Conservation (phyloP, 2,113 vertebrate species). For the Pelusios castaneus region DNA sequence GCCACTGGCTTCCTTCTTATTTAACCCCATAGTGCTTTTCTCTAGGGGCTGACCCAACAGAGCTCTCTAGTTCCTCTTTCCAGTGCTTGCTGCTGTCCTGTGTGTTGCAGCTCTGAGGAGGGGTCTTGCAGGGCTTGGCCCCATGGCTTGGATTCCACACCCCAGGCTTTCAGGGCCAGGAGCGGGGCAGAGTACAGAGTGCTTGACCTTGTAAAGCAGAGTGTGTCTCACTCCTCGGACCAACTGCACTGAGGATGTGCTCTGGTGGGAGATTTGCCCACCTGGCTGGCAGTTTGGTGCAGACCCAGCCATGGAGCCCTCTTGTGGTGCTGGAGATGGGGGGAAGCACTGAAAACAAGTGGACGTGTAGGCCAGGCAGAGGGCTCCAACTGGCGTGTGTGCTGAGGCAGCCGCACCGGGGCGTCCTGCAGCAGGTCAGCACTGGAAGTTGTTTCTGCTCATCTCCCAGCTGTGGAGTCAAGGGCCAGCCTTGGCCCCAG, state of each 20-base stretch:
- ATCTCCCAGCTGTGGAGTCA: not conserved
- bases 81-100: not conserved
- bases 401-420: not conserved
- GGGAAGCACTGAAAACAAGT: not conserved
- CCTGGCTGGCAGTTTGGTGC: not conserved
- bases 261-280: not conserved
- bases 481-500: not conserved
- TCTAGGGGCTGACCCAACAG: not conserved
- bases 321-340: not conserved
- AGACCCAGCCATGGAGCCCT: not conserved
- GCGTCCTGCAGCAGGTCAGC: not conserved
- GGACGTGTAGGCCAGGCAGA: not conserved
- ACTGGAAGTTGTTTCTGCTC: not conserved
- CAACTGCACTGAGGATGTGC: too few relatives aligned
- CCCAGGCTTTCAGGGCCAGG: too few relatives aligned
- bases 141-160: too few relatives aligned
- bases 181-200: too few relatives aligned
- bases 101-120: not conserved
- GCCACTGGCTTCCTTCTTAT: not conserved
- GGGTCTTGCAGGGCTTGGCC: not conserved
- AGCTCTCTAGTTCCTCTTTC: not conserved
- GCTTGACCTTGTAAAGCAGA: too few relatives aligned
- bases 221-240: too few relatives aligned
- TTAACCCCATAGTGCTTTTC: not conserved
- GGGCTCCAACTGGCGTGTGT: not conserved